A percentile compares a stretch with the other conserved stretches of the same genome.
phyloP scores from a whole-genome alignment of 2,113 vertebrate genomes.

The Spea bombifrons region DNA sequence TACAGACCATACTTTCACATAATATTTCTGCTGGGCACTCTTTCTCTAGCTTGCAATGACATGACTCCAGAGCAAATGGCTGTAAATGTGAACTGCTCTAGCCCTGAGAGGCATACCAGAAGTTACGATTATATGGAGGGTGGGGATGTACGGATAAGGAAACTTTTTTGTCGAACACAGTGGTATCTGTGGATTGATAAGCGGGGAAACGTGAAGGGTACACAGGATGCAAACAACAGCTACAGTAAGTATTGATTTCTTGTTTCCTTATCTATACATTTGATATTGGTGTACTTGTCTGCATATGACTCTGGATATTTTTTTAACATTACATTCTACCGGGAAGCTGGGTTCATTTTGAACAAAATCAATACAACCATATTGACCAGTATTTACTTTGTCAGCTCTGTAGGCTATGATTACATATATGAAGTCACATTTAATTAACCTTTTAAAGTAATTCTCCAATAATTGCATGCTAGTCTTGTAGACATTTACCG shows the following conservation, averaged over 20 bases:
- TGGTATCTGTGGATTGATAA: conserved; percentile 97
- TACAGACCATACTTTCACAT: conserved; percentile 89
- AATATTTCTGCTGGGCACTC: conserved; percentile 85
- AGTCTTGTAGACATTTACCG: too few species aligned
- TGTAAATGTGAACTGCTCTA: conserved; percentile 92
- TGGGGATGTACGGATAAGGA: conserved; percentile 92
- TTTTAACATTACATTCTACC: too few species aligned
- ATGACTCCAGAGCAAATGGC: conserved; percentile 93
- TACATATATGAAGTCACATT: too few species aligned
- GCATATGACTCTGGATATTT: too few species aligned
- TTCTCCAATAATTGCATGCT: too few species aligned
- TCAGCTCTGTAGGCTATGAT: too few species aligned
- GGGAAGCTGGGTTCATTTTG: too few species aligned
- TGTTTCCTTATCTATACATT: conserved; percentile 36
- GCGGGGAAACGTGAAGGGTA: conserved; percentile 88
- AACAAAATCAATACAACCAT: too few species aligned
- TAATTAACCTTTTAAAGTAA: too few species aligned
- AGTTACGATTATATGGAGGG: conserved; percentile 99
- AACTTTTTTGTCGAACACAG: conserved; percentile 94
- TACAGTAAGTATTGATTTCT: conserved; percentile 83
- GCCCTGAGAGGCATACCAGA: conserved; percentile 90
- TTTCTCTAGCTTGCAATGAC: conserved; percentile 88
- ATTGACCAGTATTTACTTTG: too few species aligned
- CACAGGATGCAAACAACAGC: conserved; percentile 89
- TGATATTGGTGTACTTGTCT: too few species aligned